Evolutionary conservation across 2,888 invertebrate genomes (phyloP).

Genomic region (Tigriopus californicus): DNA sequence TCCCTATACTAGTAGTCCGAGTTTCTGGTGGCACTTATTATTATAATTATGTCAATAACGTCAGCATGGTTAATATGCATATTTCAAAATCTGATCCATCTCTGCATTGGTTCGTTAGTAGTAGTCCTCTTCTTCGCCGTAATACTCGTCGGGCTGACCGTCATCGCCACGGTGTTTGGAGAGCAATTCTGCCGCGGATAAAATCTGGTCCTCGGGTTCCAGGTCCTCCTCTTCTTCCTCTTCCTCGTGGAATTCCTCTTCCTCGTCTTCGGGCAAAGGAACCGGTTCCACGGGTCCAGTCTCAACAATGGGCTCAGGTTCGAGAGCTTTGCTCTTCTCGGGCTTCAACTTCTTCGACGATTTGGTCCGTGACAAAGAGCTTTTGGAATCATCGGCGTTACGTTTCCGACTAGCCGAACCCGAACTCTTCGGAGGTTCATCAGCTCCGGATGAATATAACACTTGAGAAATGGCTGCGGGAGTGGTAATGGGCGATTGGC

Average conservation of each 20-base stretch:
- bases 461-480: slow-evolving; percentile 1
- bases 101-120: not conserved
- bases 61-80: not conserved
- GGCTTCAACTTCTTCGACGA: not conserved
- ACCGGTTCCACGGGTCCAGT: not conserved
- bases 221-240: slow-evolving; percentile 21
- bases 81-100: not conserved
- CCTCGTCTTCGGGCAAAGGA: slow-evolving; percentile 9
- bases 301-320: slow-evolving; percentile 6
- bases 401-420: too few species aligned
- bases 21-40: not conserved
- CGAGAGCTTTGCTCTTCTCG: not conserved
- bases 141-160: slow-evolving; percentile 19
- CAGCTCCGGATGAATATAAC: slow-evolving; percentile 7
- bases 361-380: not conserved
- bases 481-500: not conserved
- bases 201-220: slow-evolving; percentile 20
- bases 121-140: slow-evolving; percentile 15
- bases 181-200: slow-evolving; percentile 22
- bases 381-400: too few species aligned
- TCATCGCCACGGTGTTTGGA: slow-evolving; percentile 22
- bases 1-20: not conserved
- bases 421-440: not conserved
- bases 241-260: slow-evolving; percentile 18
- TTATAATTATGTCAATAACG: too few species aligned